These are phyloP conservation scores for Piprites chloris DNA, from an alignment of 2,113 vertebrate species.

Conservation along the genomic window DNA sequence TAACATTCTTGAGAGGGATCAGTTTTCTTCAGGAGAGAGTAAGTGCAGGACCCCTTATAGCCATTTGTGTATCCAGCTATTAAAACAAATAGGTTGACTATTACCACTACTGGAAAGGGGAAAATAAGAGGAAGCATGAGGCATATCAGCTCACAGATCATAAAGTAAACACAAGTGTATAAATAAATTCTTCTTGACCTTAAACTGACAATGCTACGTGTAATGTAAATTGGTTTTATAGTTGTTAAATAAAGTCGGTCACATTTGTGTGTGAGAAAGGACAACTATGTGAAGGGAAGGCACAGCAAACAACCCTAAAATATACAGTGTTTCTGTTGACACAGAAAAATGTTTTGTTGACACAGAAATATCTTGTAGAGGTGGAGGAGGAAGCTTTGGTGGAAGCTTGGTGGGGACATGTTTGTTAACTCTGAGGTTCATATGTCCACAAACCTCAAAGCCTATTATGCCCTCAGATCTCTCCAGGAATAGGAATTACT, in stretches of 20 bases:
- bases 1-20: neutral
- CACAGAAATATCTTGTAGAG: neutral
- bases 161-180: neutral
- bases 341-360: neutral
- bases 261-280: neutral
- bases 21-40: neutral
- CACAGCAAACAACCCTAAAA: neutral
- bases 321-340: neutral
- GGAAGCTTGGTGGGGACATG: neutral
- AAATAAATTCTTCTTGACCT: neutral
- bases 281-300: neutral
- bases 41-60: neutral
- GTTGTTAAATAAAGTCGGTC: neutral
- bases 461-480: neutral
- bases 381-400: neutral
- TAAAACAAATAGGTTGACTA: neutral
- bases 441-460: neutral
- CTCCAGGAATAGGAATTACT: neutral
- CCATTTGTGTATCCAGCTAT: neutral
- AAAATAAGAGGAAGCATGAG: neutral
- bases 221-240: neutral
- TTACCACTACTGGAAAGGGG: neutral
- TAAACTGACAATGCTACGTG: neutral
- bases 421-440: neutral
- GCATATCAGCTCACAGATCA: neutral